Conservation (phyloP, 2,797 vertebrate genomes). For the Enoplosus armatus region DNA sequence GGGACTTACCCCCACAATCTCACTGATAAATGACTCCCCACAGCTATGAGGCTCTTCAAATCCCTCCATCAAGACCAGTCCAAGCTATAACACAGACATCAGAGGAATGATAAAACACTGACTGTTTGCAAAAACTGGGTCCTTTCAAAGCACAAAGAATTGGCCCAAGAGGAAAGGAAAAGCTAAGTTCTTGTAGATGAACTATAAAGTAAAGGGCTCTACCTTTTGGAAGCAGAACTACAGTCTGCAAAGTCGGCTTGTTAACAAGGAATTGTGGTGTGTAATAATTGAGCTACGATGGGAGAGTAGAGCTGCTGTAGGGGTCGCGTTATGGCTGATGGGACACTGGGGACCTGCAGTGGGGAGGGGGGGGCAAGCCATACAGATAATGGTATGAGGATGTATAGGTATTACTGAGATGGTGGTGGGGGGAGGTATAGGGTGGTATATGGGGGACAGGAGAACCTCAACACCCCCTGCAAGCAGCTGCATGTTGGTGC, state of each 20-base stretch:
- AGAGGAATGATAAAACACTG: slow-evolving; percentile 44
- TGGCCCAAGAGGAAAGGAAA: slow-evolving; percentile 33
- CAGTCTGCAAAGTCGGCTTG: slow-evolving; percentile 14
- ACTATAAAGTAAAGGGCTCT: neutral
- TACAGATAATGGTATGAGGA: slow-evolving; percentile 17
- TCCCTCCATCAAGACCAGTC: slow-evolving; percentile 41
- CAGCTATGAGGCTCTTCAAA: slow-evolving; percentile 44
- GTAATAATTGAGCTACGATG: slow-evolving; percentile 18
- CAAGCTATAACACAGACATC: slow-evolving; percentile 56
- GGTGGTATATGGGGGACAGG: slow-evolving; percentile 22
- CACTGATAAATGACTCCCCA: slow-evolving; percentile 51
- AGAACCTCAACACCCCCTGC: slow-evolving; percentile 39
- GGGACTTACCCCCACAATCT: slow-evolving; percentile 44
- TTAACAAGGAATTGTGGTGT: slow-evolving; percentile 16
- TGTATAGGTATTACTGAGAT: slow-evolving; percentile 25
- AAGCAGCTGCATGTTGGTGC: slow-evolving; percentile 70
- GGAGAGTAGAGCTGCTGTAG: neutral
- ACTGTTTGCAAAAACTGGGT: slow-evolving; percentile 9
- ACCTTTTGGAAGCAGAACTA: slow-evolving; percentile 10
- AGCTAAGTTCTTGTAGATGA: neutral
- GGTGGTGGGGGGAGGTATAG: neutral
- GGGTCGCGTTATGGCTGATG: slow-evolving; percentile 3
- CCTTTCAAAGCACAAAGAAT: slow-evolving; percentile 33
- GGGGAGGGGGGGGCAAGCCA: neutral
- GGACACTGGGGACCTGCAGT: neutral